These are phyloP conservation scores for Eumerus sabulonum DNA, from an alignment of 2,888 invertebrate species.

Conservation along the genomic window DNA sequence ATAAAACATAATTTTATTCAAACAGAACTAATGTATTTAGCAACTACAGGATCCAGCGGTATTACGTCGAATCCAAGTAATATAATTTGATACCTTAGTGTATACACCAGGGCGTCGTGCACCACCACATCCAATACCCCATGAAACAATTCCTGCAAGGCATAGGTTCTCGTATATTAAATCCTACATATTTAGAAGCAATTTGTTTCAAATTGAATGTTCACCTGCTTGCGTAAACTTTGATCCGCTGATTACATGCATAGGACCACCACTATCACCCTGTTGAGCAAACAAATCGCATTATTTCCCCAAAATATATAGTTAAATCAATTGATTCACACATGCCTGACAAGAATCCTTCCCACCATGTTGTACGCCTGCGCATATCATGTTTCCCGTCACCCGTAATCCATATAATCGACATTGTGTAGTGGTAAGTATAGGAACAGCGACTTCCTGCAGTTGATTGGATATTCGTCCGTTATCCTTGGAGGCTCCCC, in stretches of 20 bases:
- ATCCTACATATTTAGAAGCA: not conserved
- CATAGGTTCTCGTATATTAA: too few species aligned
- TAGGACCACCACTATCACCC: conserved; percentile 63
- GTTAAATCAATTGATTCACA: too few species aligned
- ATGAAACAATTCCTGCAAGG: conserved; percentile 69
- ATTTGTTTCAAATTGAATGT: not conserved
- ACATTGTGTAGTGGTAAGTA: conserved; percentile 63
- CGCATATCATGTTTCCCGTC: conserved; percentile 49
- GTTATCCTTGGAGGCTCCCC: conserved; percentile 58
- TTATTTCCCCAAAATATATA: not conserved
- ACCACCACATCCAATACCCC: conserved; percentile 67
- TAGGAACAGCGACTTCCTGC: conserved; percentile 62
- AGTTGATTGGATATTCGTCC: conserved; percentile 48
- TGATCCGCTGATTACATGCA: conserved; percentile 45
- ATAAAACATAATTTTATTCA: too few species aligned
- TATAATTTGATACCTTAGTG: conserved; percentile 64
- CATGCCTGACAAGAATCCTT: conserved; percentile 66
- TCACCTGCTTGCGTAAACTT: conserved; percentile 50
- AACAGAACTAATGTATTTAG: conserved; percentile 2
- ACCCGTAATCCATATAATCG: conserved; percentile 38
- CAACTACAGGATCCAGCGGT: conserved; percentile 55
- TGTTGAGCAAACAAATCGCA: not conserved
- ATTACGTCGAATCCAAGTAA: conserved; percentile 61
- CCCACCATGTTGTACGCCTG: conserved; percentile 49
- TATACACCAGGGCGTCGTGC: conserved; percentile 66